These are phyloP conservation scores for Nephila pilipes DNA, from an alignment of 1,140 invertebrate genomes.

Conservation along the genomic window DNA sequence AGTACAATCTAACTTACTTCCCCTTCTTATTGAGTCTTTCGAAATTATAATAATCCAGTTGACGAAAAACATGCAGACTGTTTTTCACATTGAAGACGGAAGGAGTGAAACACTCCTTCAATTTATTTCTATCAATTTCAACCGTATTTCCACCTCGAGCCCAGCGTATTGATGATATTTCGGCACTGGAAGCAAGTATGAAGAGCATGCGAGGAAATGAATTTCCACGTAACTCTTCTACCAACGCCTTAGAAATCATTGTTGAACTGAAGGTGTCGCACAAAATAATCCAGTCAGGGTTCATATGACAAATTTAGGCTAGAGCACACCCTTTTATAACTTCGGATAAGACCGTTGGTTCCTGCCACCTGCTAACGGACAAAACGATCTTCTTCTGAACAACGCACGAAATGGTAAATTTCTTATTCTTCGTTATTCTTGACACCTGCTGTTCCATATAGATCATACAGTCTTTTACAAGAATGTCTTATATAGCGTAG, in stretches of 20 bases:
- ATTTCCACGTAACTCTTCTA: neutral
- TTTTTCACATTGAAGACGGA: conserved; percentile 48
- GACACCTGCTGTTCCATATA: neutral
- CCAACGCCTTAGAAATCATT: conserved; percentile 37
- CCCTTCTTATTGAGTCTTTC: conserved; percentile 36
- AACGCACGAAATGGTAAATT: too few relatives aligned
- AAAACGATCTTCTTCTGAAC: neutral
- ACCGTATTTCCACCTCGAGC: neutral
- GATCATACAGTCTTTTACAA: too few relatives aligned
- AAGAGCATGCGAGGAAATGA: conserved; percentile 38
- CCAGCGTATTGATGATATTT: conserved; percentile 41
- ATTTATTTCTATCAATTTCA: neutral
- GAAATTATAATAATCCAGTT: conserved; percentile 57
- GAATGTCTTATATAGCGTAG: too few relatives aligned
- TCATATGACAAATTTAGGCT: neutral
- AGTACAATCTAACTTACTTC: conserved; percentile 16
- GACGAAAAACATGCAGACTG: conserved; percentile 51
- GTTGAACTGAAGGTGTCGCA: neutral
- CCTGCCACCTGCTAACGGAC: neutral
- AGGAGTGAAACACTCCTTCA: conserved; percentile 32
- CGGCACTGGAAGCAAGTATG: neutral
- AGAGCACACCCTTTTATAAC: neutral
- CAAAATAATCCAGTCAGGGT: too few relatives aligned
- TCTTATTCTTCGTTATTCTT: neutral
- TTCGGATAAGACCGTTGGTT: neutral